Percentiles rank a stretch among this genome's conserved stretches.
These are phyloP conservation scores for Anabas testudineus DNA, from an alignment of 2,797 vertebrate species.

Conservation along the genomic window DNA sequence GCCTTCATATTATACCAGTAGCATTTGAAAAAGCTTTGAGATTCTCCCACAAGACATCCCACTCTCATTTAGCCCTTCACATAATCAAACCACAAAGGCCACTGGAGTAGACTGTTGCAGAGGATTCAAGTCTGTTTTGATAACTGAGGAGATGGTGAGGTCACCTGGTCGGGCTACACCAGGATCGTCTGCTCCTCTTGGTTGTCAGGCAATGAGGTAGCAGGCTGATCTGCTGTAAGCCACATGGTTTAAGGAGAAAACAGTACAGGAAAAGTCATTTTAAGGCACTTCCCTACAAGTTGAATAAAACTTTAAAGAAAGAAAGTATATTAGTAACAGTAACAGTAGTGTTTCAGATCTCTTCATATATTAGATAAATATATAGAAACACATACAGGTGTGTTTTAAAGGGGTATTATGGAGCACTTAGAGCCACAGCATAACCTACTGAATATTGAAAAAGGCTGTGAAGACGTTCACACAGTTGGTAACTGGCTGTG, in stretches of 20 bases:
- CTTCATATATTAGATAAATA: no score
- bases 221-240: neutral
- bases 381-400: no score
- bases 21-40: slow-evolving; percentile 29
- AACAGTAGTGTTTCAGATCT: no score
- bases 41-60: slow-evolving; percentile 42
- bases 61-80: slow-evolving; percentile 40
- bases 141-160: slow-evolving; percentile 13
- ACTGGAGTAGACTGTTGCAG: slow-evolving; percentile 8
- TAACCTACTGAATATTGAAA: no score
- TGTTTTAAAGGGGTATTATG: no score
- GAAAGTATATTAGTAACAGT: no score
- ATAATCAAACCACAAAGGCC: slow-evolving; percentile 35
- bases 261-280: no score
- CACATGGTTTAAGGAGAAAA: neutral
- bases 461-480: no score
- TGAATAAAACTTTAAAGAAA: no score
- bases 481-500: no score
- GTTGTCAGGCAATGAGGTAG: neutral
- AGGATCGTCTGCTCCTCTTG: neutral
- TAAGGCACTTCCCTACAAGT: no score
- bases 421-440: no score
- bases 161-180: slow-evolving; percentile 9
- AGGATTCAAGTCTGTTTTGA: slow-evolving; percentile 14
- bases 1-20: slow-evolving; percentile 15